Base-by-base conservation (phyloP, 92 coral and sea anemone genomes). In the Siderastrea siderea region DNA sequence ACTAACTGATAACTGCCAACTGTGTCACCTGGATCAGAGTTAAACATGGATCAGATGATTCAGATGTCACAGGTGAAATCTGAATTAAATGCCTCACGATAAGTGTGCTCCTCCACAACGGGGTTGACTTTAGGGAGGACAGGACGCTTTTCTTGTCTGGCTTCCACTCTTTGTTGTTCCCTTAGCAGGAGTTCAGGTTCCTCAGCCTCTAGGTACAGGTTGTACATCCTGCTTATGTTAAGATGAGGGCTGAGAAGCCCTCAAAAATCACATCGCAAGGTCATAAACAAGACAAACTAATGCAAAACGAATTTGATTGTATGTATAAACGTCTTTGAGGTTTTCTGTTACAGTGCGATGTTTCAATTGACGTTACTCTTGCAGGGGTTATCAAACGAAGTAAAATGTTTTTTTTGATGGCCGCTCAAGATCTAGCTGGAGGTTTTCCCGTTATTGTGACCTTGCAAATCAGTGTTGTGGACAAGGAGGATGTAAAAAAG, bases 1-100 rank as follows among this genome's bases (percentile, higher is more conserved):
- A 45, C 68, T 38, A 58, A 38, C 71, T 66, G 75, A 26, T 64
- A 54, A 66, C 75, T 19, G 10, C 50, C 84, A 46, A 3, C 50
- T 12, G 14, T 19, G 50, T 66, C 53, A 46, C 51, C 47, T 16
- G 60, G 59, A 44, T 61, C n/a, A 50, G 73, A 61, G 75, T 53
- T 77, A 57, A 80, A 45, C 5, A 17, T n/a, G 17, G 61, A 10
- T 74, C 75, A 47, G 57, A 14, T 62, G 71, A 80, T 82, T 46
- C 83, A 81, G 11, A 19, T 80, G 60, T 77, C 84, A 44, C 86
- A 88, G n/a, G 80, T 89, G 68, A 80, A 81, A 15, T 81, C 77
- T 3, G 46, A 49, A 44, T 62, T 75, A 44, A 85, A 77, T 26
- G 49, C 44, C 44, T 46, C 26, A 6, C 74, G 55, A 38, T 83